phyloP scores from a whole-genome alignment of 2,797 vertebrate genomes.

The Kryptolebias ocellatus region DNA sequence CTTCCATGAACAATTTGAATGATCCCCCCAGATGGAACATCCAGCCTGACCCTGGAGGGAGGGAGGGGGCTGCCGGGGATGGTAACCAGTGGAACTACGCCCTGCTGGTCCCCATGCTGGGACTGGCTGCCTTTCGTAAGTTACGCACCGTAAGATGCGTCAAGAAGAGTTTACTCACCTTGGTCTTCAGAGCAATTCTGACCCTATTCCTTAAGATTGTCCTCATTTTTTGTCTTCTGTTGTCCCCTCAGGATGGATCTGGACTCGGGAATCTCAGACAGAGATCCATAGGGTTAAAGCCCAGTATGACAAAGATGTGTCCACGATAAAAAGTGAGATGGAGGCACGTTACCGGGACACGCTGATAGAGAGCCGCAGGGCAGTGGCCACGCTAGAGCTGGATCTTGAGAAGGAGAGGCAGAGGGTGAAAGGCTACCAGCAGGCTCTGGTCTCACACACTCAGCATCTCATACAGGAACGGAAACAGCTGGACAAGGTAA shows the following conservation, averaged over 20 bases:
- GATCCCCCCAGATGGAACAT: slow-evolving; percentile 96
- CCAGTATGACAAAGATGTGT: slow-evolving; percentile 81
- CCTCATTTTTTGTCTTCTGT: background rate
- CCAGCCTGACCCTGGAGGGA: slow-evolving; percentile 83
- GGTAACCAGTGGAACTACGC: slow-evolving; percentile 97
- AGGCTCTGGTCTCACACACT: slow-evolving; percentile 90
- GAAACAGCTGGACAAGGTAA: slow-evolving; percentile 86
- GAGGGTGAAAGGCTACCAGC: slow-evolving; percentile 87
- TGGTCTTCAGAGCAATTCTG: background rate
- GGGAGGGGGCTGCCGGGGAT: slow-evolving; percentile 80
- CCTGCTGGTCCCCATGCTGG: slow-evolving; percentile 94
- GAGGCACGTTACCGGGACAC: slow-evolving; percentile 87
- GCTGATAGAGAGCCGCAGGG: slow-evolving; percentile 85
- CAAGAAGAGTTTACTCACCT: background rate
- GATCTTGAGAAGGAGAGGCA: slow-evolving; percentile 94
- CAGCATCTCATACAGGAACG: slow-evolving; percentile 89
- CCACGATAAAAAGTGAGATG: slow-evolving; percentile 82
- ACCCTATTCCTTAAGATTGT: background rate
- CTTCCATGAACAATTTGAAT: slow-evolving; percentile 97
- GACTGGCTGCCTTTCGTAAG: slow-evolving; percentile 90
- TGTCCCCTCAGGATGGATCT: slow-evolving; percentile 90
- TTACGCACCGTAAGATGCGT: slow-evolving; percentile 22
- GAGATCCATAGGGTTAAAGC: slow-evolving; percentile 88
- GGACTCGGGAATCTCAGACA: slow-evolving; percentile 92
- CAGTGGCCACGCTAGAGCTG: slow-evolving; percentile 86